phyloP scores from a whole-genome alignment of 2,888 invertebrate species.

The Lapara coniferarum region DNA sequence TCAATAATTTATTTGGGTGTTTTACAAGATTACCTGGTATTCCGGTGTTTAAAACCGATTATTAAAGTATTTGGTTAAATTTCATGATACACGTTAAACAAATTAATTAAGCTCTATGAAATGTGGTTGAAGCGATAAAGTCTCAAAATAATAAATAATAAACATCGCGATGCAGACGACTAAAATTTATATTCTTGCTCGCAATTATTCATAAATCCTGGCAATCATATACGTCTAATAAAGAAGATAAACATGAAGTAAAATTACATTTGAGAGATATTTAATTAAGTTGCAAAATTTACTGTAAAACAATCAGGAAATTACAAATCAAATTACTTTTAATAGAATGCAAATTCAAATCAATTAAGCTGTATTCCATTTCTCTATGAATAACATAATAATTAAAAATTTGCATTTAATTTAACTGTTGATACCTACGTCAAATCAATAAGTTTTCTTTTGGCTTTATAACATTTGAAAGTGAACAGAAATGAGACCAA shows the following conservation, averaged over 20 bases:
- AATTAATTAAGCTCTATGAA: too few species aligned
- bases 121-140: too few species aligned
- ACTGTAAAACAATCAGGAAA: not conserved
- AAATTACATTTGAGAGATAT: not conserved
- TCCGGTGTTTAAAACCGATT: too few species aligned
- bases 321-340: not conserved
- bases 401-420: not conserved
- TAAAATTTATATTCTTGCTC: too few species aligned
- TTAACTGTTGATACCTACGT: not conserved
- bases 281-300: not conserved
- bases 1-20: too few species aligned
- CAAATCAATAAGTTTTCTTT: not conserved
- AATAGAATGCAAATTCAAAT: not conserved
- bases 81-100: too few species aligned
- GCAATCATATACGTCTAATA: not conserved
- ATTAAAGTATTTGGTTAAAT: too few species aligned
- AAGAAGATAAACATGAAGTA: not conserved
- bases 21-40: too few species aligned
- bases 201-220: not conserved
- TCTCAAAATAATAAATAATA: too few species aligned
- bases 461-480: constrained; percentile 1
- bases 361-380: not conserved
- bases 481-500: constrained; percentile 1
- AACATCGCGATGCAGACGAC: too few species aligned
- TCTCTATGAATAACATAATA: not conserved